Evolutionary conservation across 2,888 invertebrate species (phyloP), one percentile per base, ranked within the genome.

Genomic region (Julus scanicus): DNA sequence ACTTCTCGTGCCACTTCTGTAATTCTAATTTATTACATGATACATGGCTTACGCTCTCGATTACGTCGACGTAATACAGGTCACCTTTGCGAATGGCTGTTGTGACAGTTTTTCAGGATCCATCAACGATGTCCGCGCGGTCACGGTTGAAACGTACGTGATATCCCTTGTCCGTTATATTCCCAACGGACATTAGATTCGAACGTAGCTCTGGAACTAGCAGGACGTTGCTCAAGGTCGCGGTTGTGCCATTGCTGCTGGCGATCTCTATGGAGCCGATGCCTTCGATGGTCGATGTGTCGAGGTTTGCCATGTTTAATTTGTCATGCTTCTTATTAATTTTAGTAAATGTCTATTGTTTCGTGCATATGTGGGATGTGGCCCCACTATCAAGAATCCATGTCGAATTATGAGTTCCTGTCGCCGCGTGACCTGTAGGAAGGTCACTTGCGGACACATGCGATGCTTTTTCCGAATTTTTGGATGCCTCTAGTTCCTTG

Each of bases 141-240:
- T 15, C 15, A 13, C 40, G 9, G 0, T 84, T 2, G 40, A 84
- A 84, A 84, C 9, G 84, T 13, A 84, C 84, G n/a, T 9, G 11
- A 13, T 84, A 84, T 13, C 84, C 84, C 40, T 84, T 84, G 84
- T 84, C 84, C 15, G 84, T 84, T 9, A 84, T 84, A 17, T 84
- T 84, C 39, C 84, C 40, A 13, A 84, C 84, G 84, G 84, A 83
- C 83, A 83, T 83, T 15, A 83, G 83, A 15, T 84, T 84, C 0
- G 84, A 84, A 4, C 84, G 13, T 15, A 84, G 84, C 2, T 84
- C 84, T 84, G 84, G 84, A 13, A 84, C 84, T 39, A 84, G n/a
- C 9, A 84, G 40, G 2, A 84, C n/a, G 2, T 84, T 84, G 84
- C 84, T 84, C 15, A 84, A 13, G 9, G 84, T 13, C 0, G 84